Conservation (phyloP, 2,797 vertebrate species). For the Poecilia wingei region DNA sequence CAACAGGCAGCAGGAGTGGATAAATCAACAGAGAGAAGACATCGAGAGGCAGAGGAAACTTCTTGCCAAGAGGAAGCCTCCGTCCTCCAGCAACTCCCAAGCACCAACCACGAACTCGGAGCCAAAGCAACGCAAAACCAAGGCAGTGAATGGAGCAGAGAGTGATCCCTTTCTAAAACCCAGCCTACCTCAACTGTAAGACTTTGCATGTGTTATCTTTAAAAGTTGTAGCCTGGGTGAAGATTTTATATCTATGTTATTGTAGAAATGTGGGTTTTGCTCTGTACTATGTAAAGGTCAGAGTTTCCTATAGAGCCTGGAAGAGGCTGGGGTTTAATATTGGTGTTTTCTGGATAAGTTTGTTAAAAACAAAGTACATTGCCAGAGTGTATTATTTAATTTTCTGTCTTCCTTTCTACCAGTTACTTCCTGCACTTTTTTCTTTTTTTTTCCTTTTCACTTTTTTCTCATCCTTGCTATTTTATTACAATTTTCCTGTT, state of each 20-base stretch:
- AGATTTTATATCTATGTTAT: background rate
- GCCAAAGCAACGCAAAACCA: constrained; percentile 99
- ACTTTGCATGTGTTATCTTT: constrained; percentile 10
- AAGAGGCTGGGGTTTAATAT: background rate
- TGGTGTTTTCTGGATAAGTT: background rate
- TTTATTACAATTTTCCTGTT: background rate
- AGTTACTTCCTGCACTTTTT: background rate
- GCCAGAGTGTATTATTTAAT: background rate
- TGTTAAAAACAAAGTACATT: background rate
- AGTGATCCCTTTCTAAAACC: constrained; percentile 98
- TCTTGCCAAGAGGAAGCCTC: constrained; percentile 96
- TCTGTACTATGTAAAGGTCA: background rate
- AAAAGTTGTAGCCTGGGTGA: background rate
- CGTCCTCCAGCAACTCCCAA: constrained; percentile 93
- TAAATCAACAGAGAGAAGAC: constrained; percentile 98
- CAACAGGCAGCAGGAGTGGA: constrained; percentile 94
- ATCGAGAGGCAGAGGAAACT: constrained; percentile 98
- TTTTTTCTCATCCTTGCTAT: background rate
- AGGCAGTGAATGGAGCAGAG: constrained; percentile 97
- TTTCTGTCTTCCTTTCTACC: background rate
- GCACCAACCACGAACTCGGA: constrained; percentile 93
- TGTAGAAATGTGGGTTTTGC: background rate
- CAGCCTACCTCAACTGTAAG: constrained; percentile 97
- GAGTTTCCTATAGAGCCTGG: background rate
- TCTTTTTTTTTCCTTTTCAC: background rate